Base-by-base conservation (phyloP, 2,797 vertebrate genomes). In the Enteromius radiatus region DNA sequence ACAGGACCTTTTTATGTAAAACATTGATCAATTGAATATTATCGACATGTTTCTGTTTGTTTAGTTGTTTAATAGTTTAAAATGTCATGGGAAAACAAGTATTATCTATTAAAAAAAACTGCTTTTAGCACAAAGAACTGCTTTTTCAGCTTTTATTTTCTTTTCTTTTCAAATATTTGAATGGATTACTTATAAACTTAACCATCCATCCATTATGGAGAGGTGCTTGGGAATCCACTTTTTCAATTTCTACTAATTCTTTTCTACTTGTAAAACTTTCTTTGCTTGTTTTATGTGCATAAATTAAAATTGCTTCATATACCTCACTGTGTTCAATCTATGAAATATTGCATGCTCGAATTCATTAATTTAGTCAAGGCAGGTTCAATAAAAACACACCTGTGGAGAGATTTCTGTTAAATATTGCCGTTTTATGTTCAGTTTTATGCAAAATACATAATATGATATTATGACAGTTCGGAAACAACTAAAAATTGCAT, bases 231-330 rank as follows among this genome's bases (percentile, higher is more conserved):
- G 89, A 87, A 92, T 91, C 91, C 87, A 87, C 77, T 90, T 83
- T 88, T 90, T 94, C 81, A 81, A 90, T 93, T 94, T 91, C 89
- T 90, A 94, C 91, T 93, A 93, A 94, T 92, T 93, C 38, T 90
- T 92, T 90, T 94, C 91, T 92, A 93, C 91, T 92, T 93, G 84
- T 83, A 85, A 75, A 73, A 74, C 64, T 84, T 87, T 85, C 91
- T 94, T 93, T 88, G 91, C 92, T 92, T 94, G 93, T 94, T 93
- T 94, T 93, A 91, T 94, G 93, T 94, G 94, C 93, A 93, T 93
- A 94, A 94, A 95, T 95, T 95, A 94, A 94, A 93, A 90, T 78
- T 80, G 92, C 93, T 93, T 94, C 92, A 77, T 93, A 95, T 89
- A 92, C 89, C 86, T 90, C 80, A 82, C 69, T 78, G 84, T 88